phyloP scores from a whole-genome alignment of 1,140 invertebrate species.

The Chelonus insularis region DNA sequence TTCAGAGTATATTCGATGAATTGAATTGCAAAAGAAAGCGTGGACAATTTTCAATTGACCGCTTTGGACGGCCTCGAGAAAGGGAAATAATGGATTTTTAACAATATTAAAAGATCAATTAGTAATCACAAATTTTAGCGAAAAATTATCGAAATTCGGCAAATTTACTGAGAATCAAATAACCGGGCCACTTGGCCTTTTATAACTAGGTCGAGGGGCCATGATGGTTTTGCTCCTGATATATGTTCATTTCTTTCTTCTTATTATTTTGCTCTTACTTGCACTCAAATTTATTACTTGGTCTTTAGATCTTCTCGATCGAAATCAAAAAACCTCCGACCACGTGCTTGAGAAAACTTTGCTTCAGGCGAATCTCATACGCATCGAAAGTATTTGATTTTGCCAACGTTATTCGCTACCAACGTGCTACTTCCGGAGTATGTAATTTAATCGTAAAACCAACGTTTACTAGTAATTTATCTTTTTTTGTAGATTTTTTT shows the following conservation, averaged over 20 bases:
- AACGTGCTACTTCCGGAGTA: not conserved
- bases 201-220: constrained; percentile 52
- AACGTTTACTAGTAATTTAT: no score
- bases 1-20: not conserved
- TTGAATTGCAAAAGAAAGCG: constrained; percentile 6
- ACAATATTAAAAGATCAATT: no score
- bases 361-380: constrained; percentile 14
- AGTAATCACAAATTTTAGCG: no score
- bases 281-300: not conserved
- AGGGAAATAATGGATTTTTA: constrained; percentile 28
- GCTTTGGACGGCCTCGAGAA: constrained; percentile 24
- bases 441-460: no score
- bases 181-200: constrained; percentile 54
- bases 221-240: constrained; percentile 32
- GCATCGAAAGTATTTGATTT: not conserved
- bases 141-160: no score
- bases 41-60: constrained; percentile 8
- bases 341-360: constrained; percentile 20
- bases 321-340: constrained; percentile 17
- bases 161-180: no score
- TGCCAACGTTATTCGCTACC: constrained; percentile 3
- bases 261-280: constrained; percentile 15
- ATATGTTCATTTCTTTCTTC: constrained; percentile 22
- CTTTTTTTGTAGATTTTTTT: no score
- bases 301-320: constrained; percentile 9